Conservation (phyloP, 2,113 vertebrate species). For the Zosterops lateralis region DNA sequence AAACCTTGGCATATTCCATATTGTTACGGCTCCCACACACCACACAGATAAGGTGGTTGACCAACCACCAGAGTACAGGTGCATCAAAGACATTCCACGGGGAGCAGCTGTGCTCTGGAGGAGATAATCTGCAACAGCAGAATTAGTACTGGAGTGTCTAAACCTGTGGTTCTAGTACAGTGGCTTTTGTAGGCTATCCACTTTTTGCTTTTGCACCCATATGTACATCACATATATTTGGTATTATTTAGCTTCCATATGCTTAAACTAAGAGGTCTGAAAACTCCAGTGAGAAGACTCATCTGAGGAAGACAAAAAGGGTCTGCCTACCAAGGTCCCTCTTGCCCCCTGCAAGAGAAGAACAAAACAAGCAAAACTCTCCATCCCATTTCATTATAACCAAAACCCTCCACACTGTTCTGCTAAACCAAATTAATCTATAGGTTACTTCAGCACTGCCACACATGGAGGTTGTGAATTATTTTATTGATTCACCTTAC, state of each 20-base stretch:
- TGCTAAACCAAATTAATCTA: constrained; percentile 39
- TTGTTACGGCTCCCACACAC: background rate
- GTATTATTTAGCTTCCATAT: constrained; percentile 15
- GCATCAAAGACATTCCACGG: background rate
- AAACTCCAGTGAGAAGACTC: constrained; percentile 7
- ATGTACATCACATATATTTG: background rate
- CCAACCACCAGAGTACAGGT: background rate
- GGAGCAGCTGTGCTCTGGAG: background rate
- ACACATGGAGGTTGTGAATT: background rate
- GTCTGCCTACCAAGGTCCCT: constrained; percentile 33
- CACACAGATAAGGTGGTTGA: background rate
- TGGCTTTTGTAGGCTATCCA: background rate
- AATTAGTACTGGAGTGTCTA: background rate
- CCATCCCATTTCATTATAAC: constrained; percentile 21
- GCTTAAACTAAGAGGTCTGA: constrained; percentile 9
- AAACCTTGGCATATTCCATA: background rate
- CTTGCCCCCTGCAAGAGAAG: background rate
- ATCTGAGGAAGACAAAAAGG: constrained; percentile 25
- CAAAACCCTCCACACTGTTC: constrained; percentile 40
- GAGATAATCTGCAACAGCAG: background rate
- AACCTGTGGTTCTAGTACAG: background rate
- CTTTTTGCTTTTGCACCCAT: background rate
- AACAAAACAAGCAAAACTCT: background rate
- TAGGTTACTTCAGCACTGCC: constrained; percentile 24
- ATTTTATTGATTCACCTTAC: constrained; percentile 9